Conservation (phyloP, 2,888 invertebrate genomes). For the Odontothrips loti region DNA sequence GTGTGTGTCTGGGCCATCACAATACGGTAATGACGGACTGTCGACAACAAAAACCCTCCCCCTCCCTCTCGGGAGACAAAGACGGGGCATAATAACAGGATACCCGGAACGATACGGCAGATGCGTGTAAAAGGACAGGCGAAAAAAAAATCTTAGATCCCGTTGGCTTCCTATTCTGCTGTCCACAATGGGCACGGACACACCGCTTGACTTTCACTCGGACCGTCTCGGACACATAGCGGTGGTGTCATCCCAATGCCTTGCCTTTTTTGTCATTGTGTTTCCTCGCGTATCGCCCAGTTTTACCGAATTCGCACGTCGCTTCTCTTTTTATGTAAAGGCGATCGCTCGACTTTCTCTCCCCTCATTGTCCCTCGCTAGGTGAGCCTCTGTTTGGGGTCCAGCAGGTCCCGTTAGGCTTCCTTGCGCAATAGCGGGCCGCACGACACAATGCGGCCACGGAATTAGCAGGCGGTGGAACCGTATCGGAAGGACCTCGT, state of each 20-base stretch:
- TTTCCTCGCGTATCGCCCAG: not conserved
- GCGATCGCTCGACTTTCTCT: not conserved
- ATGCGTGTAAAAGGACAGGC: not conserved
- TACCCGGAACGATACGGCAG: not conserved
- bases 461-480: too few relatives aligned
- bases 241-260: not conserved
- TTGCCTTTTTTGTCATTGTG: not conserved
- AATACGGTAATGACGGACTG: conserved; percentile 11
- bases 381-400: not conserved
- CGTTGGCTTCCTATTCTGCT: not conserved
- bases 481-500: too few relatives aligned
- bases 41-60: conserved; percentile 9
- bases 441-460: too few relatives aligned
- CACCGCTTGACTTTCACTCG: not conserved
- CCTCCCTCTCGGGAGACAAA: not conserved
- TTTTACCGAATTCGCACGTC: not conserved
- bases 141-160: not conserved
- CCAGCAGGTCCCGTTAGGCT: not conserved
- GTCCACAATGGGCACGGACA: not conserved
- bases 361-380: not conserved
- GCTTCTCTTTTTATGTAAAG: not conserved
- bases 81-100: not conserved
- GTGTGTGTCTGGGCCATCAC: not conserved
- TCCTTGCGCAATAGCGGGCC: not conserved
- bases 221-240: too few relatives aligned